phyloP scores from a whole-genome alignment of 2,888 invertebrate species.

The Eremobia ochroleuca region DNA sequence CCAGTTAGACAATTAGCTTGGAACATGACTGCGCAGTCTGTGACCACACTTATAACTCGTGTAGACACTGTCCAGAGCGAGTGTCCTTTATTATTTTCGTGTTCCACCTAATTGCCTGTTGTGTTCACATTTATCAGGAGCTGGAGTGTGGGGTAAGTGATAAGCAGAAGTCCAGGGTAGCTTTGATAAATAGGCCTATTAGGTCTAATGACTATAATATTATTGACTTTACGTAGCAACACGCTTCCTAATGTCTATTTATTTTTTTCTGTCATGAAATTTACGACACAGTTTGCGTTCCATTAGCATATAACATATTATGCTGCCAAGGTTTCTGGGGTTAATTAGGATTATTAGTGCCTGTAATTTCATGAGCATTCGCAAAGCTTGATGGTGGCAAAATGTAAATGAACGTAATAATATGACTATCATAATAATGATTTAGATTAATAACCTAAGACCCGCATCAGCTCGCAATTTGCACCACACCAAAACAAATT shows the following conservation, averaged over 20 bases:
- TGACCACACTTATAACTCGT: conserved; percentile 65
- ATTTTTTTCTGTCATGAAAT: background rate
- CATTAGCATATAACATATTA: background rate
- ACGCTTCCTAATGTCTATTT: background rate
- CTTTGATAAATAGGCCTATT: background rate
- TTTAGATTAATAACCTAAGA: background rate
- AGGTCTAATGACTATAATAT: background rate
- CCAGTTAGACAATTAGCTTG: conserved; percentile 48
- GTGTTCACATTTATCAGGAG: conserved; percentile 77
- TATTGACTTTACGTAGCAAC: background rate
- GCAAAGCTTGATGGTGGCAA: background rate
- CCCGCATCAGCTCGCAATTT: conserved; percentile 6
- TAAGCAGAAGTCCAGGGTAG: background rate
- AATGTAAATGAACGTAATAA: background rate
- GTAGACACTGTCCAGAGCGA: conserved; percentile 69
- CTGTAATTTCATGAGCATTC: background rate
- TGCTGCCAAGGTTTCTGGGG: background rate
- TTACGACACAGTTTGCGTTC: background rate
- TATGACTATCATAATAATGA: background rate
- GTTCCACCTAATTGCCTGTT: conserved; percentile 79
- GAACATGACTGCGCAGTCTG: conserved; percentile 39
- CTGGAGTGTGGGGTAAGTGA: conserved; percentile 1
- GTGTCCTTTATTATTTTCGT: conserved; percentile 82
- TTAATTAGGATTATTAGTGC: background rate
- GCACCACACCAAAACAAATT: conserved; percentile 48